These are phyloP conservation scores for Cercopithecus neglectus DNA, from an alignment of 2,797 vertebrate species.

Conservation along the genomic window DNA sequence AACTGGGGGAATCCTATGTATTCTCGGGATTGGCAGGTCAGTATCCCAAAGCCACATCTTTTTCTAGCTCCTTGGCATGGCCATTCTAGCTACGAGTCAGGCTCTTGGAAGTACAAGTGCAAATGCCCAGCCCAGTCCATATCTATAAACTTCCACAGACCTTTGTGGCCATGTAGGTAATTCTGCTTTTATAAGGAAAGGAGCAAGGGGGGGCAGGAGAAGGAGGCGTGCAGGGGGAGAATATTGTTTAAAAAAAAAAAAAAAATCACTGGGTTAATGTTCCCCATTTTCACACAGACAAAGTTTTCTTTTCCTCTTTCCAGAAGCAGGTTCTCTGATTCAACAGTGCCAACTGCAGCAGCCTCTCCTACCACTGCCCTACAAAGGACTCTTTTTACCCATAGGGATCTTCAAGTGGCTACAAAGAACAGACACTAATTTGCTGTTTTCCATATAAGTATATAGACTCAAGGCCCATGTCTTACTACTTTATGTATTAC, in stretches of 20 bases:
- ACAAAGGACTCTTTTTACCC: background rate
- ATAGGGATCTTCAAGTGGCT: background rate
- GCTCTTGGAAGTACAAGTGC: conserved; percentile 39
- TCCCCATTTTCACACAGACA: conserved; percentile 17
- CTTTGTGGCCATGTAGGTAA: conserved; percentile 66
- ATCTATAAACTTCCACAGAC: conserved; percentile 50
- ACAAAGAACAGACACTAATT: background rate
- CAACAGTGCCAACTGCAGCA: conserved; percentile 68
- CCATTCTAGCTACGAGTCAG: conserved; percentile 44
- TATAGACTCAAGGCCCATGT: background rate
- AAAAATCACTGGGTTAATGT: conserved; percentile 23
- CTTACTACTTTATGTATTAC: background rate
- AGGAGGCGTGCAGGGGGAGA: conserved; percentile 69
- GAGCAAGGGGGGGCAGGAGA: conserved; percentile 71
- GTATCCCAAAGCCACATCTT: background rate
- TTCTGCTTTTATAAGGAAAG: conserved; percentile 68
- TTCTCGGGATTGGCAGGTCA: background rate
- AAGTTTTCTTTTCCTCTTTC: conserved; percentile 51
- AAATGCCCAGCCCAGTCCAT: conserved; percentile 43
- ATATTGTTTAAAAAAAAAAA: background rate
- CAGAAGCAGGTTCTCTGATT: conserved; percentile 76
- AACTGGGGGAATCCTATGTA: background rate
- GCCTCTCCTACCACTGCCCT: background rate
- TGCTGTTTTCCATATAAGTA: background rate
- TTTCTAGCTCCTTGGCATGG: background rate